Evolutionary conservation across 2,888 invertebrate species (phyloP).

Genomic region (Nebria brevicollis): DNA sequence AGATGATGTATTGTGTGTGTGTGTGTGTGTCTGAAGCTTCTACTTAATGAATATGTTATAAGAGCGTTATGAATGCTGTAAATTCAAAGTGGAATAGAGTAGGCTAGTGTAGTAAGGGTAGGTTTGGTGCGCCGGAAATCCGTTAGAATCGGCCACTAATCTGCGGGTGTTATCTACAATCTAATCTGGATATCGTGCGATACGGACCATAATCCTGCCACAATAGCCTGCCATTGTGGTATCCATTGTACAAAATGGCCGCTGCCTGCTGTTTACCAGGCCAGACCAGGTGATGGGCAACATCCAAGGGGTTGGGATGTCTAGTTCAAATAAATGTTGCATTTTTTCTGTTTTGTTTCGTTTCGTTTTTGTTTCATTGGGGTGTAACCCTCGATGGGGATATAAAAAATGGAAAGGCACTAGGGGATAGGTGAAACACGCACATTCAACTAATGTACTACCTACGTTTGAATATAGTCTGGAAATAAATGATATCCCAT

Average conservation of each 20-base stretch:
- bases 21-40: no score
- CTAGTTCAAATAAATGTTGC: constrained; percentile 6
- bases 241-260: constrained; percentile 14
- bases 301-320: constrained; percentile 16
- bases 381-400: constrained; percentile 6
- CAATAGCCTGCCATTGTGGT: constrained; percentile 48
- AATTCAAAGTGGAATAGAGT: background rate
- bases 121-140: constrained; percentile 58
- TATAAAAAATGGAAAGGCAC: background rate
- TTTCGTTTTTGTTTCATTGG: background rate
- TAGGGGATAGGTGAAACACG: constrained; percentile 13
- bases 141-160: constrained; percentile 63
- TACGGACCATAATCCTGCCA: constrained; percentile 48
- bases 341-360: constrained; percentile 3
- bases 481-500: constrained; percentile 1
- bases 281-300: constrained; percentile 15
- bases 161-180: constrained; percentile 60
- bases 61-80: background rate
- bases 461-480: background rate
- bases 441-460: background rate
- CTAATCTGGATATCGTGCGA: constrained; percentile 46
- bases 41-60: background rate
- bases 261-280: constrained; percentile 8
- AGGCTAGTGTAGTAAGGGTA: background rate
- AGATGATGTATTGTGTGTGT: no score